phyloP scores from a whole-genome alignment of 2,113 vertebrate species.

The Entomyzon cyanotis region DNA sequence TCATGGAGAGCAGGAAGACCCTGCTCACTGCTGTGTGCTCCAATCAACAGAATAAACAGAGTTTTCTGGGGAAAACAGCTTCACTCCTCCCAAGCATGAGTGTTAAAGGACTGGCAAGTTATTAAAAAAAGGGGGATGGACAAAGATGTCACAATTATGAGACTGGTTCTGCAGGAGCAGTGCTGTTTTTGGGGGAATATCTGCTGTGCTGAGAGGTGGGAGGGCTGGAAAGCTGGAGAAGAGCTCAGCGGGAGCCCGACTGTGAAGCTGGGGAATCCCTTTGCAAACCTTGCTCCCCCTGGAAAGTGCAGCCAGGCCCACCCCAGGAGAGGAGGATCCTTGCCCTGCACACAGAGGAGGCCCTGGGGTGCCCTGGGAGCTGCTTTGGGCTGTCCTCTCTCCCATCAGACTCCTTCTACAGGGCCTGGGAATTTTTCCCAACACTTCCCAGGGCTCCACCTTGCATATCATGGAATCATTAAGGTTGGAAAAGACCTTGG shows the following conservation, averaged over 20 bases:
- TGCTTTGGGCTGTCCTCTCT: not conserved
- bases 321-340: not conserved
- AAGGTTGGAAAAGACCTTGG: not conserved
- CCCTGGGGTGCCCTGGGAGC: fast-evolving
- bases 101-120: not conserved
- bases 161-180: not conserved
- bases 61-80: not conserved
- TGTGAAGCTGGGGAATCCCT: not conserved
- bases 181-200: not conserved
- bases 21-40: not conserved
- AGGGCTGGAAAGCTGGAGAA: not conserved
- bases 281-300: not conserved
- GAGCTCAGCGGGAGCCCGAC: not conserved
- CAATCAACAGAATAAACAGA: not conserved
- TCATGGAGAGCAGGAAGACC: not conserved
- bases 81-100: not conserved
- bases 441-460: not conserved
- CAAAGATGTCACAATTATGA: not conserved
- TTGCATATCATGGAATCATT: not conserved
- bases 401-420: not conserved
- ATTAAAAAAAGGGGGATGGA: not conserved
- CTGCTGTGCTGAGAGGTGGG: not conserved
- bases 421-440: not conserved
- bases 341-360: not conserved
- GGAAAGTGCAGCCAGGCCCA: not conserved